Conservation (phyloP, 2,888 invertebrate species). For the Chromoteleia sp. region DNA sequence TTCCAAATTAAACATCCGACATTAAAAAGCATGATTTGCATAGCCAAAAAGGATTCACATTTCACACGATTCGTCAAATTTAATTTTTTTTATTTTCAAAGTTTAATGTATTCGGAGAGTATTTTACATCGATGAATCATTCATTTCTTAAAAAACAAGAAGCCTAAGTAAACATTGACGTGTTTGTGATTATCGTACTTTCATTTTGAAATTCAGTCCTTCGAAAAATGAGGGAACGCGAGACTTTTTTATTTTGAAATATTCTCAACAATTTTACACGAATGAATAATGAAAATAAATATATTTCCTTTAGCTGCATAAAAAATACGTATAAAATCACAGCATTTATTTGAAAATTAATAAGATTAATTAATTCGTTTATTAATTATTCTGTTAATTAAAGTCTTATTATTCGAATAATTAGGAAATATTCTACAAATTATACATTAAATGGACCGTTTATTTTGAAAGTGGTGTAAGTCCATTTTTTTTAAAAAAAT, state of each 20-base stretch:
- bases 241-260: conserved; percentile 2
- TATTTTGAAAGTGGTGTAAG: too few species aligned
- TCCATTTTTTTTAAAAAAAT: too few species aligned
- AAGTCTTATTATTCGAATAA: too few species aligned
- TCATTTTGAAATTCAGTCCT: conserved; percentile 28
- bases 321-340: too few species aligned
- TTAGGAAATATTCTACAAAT: too few species aligned
- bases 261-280: not conserved
- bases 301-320: too few species aligned
- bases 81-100: conserved; percentile 32
- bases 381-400: too few species aligned
- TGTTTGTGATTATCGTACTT: conserved; percentile 41
- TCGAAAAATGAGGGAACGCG: not conserved
- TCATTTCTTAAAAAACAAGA: conserved; percentile 57
- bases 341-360: too few species aligned
- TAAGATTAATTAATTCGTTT: too few species aligned
- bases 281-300: too few species aligned
- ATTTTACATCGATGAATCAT: conserved; percentile 52
- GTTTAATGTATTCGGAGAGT: conserved; percentile 43
- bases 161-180: conserved; percentile 51
- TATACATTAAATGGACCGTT: too few species aligned
- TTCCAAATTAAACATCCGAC: conserved; percentile 25
- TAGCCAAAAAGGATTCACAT: conserved; percentile 31
- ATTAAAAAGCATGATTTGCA: conserved; percentile 62
- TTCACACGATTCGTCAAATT: conserved; percentile 55